These are phyloP conservation scores for Phenganax stokvisi DNA, from an alignment of 92 coral and sea anemone genomes.

Conservation along the genomic window DNA sequence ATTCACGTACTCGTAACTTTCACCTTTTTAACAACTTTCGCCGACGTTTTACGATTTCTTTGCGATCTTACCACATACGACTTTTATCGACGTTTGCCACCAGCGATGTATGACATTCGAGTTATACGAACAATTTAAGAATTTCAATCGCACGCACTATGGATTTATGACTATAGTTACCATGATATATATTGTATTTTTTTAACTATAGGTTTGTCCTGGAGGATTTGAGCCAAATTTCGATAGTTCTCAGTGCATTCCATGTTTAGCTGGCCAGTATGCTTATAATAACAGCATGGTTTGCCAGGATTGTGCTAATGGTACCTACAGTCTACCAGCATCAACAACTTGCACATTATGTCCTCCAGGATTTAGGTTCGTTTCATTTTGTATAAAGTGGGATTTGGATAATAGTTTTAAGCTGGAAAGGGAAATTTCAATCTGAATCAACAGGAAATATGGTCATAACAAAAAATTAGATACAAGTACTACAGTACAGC, in stretches of 20 bases:
- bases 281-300: slow-evolving; percentile 63
- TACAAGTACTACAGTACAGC: too few relatives aligned
- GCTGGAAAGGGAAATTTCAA: not conserved
- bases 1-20: too few relatives aligned
- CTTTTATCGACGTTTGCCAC: too few relatives aligned
- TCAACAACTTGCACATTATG: slow-evolving; percentile 62
- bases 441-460: not conserved
- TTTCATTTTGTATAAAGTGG: not conserved
- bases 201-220: slow-evolving; percentile 51
- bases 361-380: slow-evolving; percentile 81
- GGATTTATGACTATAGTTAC: not conserved
- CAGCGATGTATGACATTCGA: too few relatives aligned
- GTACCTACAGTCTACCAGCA: slow-evolving; percentile 71
- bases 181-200: not conserved
- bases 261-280: slow-evolving; percentile 71
- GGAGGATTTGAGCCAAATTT: slow-evolving; percentile 75
- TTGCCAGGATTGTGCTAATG: slow-evolving; percentile 72
- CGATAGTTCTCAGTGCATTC: slow-evolving; percentile 51
- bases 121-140: not conserved
- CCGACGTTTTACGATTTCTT: too few relatives aligned
- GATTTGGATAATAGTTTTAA: not conserved
- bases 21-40: too few relatives aligned
- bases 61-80: too few relatives aligned
- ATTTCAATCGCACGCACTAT: not conserved
- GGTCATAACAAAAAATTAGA: too few relatives aligned